phyloP scores from a whole-genome alignment of 2,113 vertebrate genomes.

The Bujurquina vittata region DNA sequence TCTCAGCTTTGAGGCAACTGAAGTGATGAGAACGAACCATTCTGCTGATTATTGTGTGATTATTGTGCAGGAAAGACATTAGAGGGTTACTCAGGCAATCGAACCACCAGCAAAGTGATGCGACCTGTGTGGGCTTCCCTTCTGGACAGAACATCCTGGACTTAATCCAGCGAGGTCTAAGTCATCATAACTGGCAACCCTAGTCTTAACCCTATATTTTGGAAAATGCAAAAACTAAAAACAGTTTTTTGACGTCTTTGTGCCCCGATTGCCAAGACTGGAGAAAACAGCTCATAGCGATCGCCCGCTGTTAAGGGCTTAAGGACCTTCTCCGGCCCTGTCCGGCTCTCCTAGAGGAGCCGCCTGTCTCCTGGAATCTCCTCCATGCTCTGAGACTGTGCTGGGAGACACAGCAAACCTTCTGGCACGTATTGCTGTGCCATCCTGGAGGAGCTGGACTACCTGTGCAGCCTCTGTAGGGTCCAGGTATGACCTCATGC shows the following conservation, averaged over 20 bases:
- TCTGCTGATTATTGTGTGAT: not conserved
- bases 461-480: too few relatives aligned
- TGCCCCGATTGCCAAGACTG: not conserved
- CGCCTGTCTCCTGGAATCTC: too few relatives aligned
- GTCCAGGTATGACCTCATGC: too few relatives aligned
- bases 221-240: not conserved
- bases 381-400: too few relatives aligned
- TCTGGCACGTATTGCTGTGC: too few relatives aligned
- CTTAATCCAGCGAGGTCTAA: not conserved
- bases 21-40: not conserved
- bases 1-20: not conserved
- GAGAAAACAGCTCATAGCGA: not conserved
- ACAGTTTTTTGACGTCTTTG: not conserved
- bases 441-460: too few relatives aligned
- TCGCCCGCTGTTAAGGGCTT: too few relatives aligned
- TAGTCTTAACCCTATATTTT: not conserved
- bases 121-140: too few relatives aligned
- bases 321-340: too few relatives aligned
- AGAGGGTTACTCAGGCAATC: too few relatives aligned
- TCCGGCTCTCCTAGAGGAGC: too few relatives aligned
- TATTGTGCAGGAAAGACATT: not conserved
- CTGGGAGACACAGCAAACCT: too few relatives aligned
- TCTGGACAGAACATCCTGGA: not conserved
- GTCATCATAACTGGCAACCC: accelerated
- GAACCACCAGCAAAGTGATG: not conserved